These are phyloP conservation scores for Loris lydekkerianus DNA, from an alignment of 2,797 vertebrate species.

Conservation along the genomic window DNA sequence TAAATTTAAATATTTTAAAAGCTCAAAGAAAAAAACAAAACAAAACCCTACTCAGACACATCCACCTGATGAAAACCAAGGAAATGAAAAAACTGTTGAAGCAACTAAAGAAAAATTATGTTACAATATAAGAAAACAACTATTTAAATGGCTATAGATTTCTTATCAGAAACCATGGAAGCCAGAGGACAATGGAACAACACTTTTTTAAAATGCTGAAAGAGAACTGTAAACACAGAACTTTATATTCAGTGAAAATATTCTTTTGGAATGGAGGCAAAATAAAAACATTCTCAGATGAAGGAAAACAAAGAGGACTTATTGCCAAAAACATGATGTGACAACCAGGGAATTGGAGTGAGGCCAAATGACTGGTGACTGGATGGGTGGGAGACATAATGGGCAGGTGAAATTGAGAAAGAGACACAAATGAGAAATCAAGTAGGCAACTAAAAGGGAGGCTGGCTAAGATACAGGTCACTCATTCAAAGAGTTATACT, in stretches of 20 bases:
- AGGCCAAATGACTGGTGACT: background rate
- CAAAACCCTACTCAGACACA: background rate
- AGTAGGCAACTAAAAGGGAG: background rate
- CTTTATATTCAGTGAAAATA: background rate
- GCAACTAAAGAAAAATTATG: background rate
- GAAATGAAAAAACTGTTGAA: slow-evolving; percentile 5
- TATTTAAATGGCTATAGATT: background rate
- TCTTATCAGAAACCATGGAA: background rate
- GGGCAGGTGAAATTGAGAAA: background rate
- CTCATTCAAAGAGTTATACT: too few species aligned
- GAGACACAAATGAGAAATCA: background rate
- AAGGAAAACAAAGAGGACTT: background rate
- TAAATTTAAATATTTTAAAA: slow-evolving; percentile 16
- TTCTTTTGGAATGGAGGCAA: background rate
- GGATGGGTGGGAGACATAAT: background rate
- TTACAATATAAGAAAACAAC: background rate
- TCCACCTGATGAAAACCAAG: background rate
- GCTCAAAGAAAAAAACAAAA: background rate
- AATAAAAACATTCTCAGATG: background rate
- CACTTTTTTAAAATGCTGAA: background rate
- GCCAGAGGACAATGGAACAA: background rate
- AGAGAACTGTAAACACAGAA: background rate
- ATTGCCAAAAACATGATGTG: background rate
- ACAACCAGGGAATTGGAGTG: background rate
- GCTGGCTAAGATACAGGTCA: background rate